phyloP scores from a whole-genome alignment of 2,888 invertebrate species.

The Drosophila prolongata region DNA sequence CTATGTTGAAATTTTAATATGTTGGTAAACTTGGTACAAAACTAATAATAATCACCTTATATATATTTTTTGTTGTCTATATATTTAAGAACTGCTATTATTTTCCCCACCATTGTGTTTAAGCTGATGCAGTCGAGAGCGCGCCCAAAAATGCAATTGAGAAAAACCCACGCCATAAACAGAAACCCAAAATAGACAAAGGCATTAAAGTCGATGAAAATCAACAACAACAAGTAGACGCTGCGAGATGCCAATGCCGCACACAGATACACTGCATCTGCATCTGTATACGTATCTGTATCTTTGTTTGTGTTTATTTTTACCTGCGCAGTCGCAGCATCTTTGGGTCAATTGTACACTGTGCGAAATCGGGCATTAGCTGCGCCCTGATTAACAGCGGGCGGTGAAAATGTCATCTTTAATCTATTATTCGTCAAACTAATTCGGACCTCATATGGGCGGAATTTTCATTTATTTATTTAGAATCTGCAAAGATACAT shows the following conservation, averaged over 20 bases:
- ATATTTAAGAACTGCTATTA: not conserved
- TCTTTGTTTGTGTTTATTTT: constrained; percentile 42
- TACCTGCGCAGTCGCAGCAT: constrained; percentile 66
- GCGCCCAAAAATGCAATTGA: constrained; percentile 76
- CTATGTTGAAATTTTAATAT: no score
- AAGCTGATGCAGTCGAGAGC: constrained; percentile 40
- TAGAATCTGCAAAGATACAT: not conserved
- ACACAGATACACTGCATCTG: constrained; percentile 34
- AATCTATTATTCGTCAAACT: not conserved
- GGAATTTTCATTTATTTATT: not conserved
- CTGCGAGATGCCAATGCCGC: constrained; percentile 71
- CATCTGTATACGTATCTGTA: constrained; percentile 36
- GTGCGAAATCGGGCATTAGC: constrained; percentile 18
- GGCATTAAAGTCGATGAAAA: constrained; percentile 57
- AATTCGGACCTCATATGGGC: not conserved
- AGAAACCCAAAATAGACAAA: constrained; percentile 76
- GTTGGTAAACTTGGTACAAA: no score
- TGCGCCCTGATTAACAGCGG: constrained; percentile 14
- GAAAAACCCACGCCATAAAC: constrained; percentile 75
- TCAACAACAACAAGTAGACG: constrained; percentile 47
- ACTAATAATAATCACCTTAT: no score
- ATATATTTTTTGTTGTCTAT: no score
- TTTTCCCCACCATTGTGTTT: constrained; percentile 6
- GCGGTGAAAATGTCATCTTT: not conserved
- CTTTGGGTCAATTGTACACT: constrained; percentile 38